Conservation (phyloP, 35 echinoderm and acorn worm genomes). For the Anneissia japonica region DNA sequence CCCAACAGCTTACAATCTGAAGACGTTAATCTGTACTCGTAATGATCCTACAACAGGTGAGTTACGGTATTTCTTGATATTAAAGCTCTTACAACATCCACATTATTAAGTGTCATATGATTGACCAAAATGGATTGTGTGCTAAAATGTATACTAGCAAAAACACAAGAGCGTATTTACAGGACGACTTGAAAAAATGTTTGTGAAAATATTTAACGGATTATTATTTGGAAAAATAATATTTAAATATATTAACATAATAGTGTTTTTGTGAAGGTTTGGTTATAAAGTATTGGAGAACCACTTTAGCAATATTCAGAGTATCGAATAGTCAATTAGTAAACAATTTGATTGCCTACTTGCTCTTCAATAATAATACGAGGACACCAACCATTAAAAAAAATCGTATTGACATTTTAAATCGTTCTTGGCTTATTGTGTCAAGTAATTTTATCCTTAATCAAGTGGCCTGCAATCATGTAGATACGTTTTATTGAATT, state of each 20-base stretch:
- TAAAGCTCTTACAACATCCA: no score
- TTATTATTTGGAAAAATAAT: no score
- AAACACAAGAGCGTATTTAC: no score
- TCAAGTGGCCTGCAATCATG: constrained; percentile 3
- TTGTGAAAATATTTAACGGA: no score
- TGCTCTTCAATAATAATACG: not conserved
- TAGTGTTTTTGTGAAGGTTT: no score
- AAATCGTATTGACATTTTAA: not conserved
- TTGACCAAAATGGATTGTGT: no score
- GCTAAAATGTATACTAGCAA: no score
- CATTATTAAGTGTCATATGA: no score
- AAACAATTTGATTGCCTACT: not conserved
- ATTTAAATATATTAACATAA: no score
- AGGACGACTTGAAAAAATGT: no score
- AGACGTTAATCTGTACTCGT: constrained; percentile 50
- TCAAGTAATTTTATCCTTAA: constrained; percentile 7
- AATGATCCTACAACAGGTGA: constrained; percentile 63
- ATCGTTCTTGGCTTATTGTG: not conserved
- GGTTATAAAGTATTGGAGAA: no score
- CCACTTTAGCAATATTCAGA: constrained; percentile 2
- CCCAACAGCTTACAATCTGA: constrained; percentile 60
- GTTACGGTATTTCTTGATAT: not conserved
- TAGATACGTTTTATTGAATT: not conserved
- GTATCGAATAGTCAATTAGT: not conserved
- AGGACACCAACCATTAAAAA: constrained; percentile 12